A percentile compares a stretch with the other conserved stretches of the same genome.
Evolutionary conservation across 2,888 invertebrate genomes (phyloP).

Genomic region (Heliconius ethilla): DNA sequence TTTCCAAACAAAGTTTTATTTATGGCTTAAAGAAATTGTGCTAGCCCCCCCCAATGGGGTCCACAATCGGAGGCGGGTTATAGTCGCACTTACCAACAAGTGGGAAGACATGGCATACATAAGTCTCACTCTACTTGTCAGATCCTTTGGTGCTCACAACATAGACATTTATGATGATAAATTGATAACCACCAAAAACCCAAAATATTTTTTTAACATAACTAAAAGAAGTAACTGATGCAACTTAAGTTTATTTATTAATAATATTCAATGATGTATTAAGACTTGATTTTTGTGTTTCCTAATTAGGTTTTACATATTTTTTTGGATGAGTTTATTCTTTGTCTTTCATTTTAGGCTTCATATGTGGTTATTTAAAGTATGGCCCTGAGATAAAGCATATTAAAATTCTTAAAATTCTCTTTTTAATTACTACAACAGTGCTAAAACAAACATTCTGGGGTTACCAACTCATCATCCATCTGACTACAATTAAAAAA

Average conservation of each 20-base stretch:
- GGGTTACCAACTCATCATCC: conserved; percentile 43
- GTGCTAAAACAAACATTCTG: background rate
- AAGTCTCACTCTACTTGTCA: conserved; percentile 58
- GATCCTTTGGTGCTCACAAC: conserved; percentile 63
- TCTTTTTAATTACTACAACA: background rate
- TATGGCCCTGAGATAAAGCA: too few relatives aligned
- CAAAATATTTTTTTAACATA: background rate
- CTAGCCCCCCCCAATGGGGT: conserved; percentile 64
- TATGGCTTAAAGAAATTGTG: conserved; percentile 65
- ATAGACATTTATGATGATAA: conserved; percentile 44
- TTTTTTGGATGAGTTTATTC: background rate
- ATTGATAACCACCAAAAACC: conserved; percentile 16
- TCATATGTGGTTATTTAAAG: too few relatives aligned
- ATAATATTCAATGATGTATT: too few relatives aligned
- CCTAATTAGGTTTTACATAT: background rate
- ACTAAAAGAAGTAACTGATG: background rate
- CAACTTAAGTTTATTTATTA: background rate
- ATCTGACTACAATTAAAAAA: conserved; percentile 54
- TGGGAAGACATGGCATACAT: conserved; percentile 63
- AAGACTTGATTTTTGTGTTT: background rate
- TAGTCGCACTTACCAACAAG: conserved; percentile 48
- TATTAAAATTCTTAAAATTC: too few relatives aligned
- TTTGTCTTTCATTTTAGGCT: background rate
- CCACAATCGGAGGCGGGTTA: conserved; percentile 61
- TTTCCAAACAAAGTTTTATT: conserved; percentile 74